A percentile compares a stretch with the other conserved stretches of the same genome.
Conservation (phyloP, 2,888 invertebrate genomes). For the Pammene aurita region DNA sequence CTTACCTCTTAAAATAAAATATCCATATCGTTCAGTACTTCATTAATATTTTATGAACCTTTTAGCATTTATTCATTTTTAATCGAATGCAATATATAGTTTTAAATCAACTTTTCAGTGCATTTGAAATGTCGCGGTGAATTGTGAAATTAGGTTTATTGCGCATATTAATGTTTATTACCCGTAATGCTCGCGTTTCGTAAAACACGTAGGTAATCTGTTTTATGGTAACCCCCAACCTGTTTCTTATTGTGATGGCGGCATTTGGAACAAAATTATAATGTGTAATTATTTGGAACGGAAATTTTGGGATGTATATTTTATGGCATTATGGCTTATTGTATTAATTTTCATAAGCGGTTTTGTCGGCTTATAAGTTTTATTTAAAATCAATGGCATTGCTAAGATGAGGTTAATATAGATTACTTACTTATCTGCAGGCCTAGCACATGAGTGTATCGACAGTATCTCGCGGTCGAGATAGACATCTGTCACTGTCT, state of each 20-base stretch:
- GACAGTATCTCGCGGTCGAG: no score
- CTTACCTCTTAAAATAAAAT: no score
- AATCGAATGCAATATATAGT: not conserved
- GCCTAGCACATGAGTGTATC: no score
- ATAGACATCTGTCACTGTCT: no score
- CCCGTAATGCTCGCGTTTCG: constrained; percentile 35
- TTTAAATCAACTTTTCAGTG: constrained; percentile 23
- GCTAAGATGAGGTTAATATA: not conserved
- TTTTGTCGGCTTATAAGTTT: not conserved
- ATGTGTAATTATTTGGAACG: not conserved
- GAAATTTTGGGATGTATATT: constrained; percentile 8
- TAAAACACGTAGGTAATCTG: constrained; percentile 30
- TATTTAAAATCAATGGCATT: not conserved
- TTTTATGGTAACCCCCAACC: constrained; percentile 26
- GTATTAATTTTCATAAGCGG: not conserved
- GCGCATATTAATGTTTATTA: constrained; percentile 39
- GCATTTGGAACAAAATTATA: constrained; percentile 11
- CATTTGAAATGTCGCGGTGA: constrained; percentile 26
- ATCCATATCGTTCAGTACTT: no score
- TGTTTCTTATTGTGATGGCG: constrained; percentile 16
- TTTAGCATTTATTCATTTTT: not conserved
- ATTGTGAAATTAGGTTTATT: constrained; percentile 39
- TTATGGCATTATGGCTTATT: not conserved
- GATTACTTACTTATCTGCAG: no score
- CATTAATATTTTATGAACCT: no score